phyloP scores from a whole-genome alignment of 1,140 invertebrate genomes.

The Magallana angulata region DNA sequence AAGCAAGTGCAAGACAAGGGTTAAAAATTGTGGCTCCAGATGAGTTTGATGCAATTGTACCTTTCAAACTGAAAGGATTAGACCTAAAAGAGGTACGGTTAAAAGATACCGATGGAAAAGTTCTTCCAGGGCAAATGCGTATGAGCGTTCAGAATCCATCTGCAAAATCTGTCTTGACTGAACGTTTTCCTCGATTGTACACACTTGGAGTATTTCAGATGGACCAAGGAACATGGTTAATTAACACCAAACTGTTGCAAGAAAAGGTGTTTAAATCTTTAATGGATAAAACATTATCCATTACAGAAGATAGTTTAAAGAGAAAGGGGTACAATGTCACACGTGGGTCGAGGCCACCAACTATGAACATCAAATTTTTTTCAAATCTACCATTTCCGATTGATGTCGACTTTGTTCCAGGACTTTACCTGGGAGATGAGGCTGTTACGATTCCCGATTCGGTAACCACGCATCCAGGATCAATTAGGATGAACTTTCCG shows the following conservation, averaged over 20 bases:
- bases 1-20: background rate
- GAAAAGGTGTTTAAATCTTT: background rate
- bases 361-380: background rate
- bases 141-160: background rate
- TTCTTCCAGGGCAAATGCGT: background rate
- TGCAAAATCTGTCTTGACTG: background rate
- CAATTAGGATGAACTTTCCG: background rate
- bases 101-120: background rate
- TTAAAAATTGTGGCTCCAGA: background rate
- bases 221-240: background rate
- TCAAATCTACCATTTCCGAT: background rate
- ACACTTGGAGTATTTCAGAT: background rate
- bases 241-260: background rate
- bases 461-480: background rate
- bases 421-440: background rate
- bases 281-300: background rate
- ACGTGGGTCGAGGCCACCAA: background rate
- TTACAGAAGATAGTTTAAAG: background rate
- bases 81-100: background rate
- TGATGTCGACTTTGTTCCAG: background rate
- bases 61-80: background rate
- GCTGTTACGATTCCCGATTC: background rate
- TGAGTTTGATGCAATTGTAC: background rate
- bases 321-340: background rate
- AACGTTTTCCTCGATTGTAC: background rate